A percentile compares a stretch with the other conserved stretches of the same genome.
Evolutionary conservation across 1,140 invertebrate species (phyloP).

Genomic region (Cepaea nemoralis): DNA sequence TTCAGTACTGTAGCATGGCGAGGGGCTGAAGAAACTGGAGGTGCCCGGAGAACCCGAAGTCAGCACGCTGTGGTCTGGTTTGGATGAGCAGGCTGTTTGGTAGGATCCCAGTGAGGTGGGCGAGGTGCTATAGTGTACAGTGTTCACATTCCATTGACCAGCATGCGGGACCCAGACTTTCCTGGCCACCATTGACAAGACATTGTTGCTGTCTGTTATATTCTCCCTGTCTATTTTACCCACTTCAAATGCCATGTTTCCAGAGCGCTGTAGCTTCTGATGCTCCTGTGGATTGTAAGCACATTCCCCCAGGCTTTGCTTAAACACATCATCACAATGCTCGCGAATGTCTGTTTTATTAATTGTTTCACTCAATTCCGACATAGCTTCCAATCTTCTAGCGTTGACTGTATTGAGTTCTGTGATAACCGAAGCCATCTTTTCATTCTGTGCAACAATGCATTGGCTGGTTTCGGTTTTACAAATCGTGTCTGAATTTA

Average conservation of each 20-base stretch:
- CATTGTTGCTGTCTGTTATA: background rate
- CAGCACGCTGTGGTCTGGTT: background rate
- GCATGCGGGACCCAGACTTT: background rate
- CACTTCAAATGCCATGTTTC: background rate
- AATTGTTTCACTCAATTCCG: background rate
- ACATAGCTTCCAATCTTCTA: background rate
- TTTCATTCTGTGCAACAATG: background rate
- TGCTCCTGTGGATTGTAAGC: background rate
- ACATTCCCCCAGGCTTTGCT: background rate
- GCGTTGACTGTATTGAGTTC: background rate
- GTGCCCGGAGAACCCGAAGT: background rate
- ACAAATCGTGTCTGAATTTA: background rate
- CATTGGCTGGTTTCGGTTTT: background rate
- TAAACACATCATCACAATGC: background rate
- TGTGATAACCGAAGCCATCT: background rate
- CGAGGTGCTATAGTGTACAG: background rate
- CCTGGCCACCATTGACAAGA: background rate
- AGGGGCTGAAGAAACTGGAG: background rate
- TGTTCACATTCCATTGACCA: background rate
- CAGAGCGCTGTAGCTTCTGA: background rate
- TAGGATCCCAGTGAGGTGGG: background rate
- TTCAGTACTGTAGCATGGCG: background rate
- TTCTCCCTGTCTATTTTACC: too few species aligned
- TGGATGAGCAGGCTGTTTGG: background rate
- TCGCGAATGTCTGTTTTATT: background rate